Evolutionary conservation across 2,797 vertebrate genomes (phyloP).

Genomic region (Allobates femoralis): DNA sequence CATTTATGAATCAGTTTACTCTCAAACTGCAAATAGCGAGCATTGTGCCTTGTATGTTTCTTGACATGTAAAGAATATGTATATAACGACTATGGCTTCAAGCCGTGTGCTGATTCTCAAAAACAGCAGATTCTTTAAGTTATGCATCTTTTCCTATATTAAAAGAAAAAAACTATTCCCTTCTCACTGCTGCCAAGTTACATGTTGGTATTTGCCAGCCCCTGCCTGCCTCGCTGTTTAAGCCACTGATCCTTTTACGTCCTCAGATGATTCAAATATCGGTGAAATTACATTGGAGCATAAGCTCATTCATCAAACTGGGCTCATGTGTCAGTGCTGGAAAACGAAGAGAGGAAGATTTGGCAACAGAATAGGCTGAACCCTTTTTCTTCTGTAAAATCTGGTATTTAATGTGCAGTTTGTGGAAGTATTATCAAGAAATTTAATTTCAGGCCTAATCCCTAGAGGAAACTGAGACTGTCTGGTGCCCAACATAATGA

Average conservation of each 20-base stretch:
- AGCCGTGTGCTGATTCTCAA: background rate
- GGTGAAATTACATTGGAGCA: conserved; percentile 5
- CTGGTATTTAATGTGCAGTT: conserved; percentile 12
- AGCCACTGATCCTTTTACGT: conserved; percentile 22
- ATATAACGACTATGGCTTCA: background rate
- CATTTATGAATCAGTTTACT: background rate
- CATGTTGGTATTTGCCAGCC: conserved; percentile 26
- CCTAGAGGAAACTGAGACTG: background rate
- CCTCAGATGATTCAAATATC: conserved; percentile 14
- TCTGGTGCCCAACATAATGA: conserved; percentile 2
- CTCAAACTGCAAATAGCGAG: background rate
- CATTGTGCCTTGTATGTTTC: conserved; percentile 10
- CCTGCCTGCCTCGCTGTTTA: background rate
- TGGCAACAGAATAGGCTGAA: conserved; percentile 6
- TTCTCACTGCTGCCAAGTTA: conserved; percentile 22
- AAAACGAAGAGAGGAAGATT: background rate
- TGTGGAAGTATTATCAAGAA: conserved; percentile 15
- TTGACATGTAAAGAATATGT: background rate
- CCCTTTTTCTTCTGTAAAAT: conserved; percentile 11
- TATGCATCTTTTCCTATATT: background rate
- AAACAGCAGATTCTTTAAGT: conserved; percentile 2
- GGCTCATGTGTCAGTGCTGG: conserved; percentile 13
- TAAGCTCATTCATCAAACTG: conserved; percentile 20
- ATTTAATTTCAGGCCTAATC: conserved; percentile 14
- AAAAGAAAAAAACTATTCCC: background rate